Base-by-base conservation (phyloP, 1,140 invertebrate species). In the Brachionus koreanus region DNA sequence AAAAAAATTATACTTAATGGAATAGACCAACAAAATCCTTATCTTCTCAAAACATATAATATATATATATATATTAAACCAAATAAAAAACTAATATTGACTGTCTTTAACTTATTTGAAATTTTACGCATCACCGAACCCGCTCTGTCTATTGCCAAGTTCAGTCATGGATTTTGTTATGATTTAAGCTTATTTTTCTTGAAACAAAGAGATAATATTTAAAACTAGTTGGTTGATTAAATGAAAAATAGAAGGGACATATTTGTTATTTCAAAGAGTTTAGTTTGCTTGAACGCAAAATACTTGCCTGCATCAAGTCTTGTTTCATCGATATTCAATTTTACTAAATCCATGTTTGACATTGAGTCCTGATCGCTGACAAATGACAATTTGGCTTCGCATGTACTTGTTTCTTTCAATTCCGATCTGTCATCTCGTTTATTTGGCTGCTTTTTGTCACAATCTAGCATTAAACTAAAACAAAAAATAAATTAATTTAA, bases 61-160 rank as follows among this genome's bases (percentile, higher is more conserved):
- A 12, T 46, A 46, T 46, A n/a, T n/a, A n/a, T n/a, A 33, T 65
- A 57, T 10, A 69, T 19, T 39, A 42, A 69, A 23, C 9, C n/a
- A 69, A 69, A 69, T 19, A 39, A 39, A 69, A 69, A 69, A 69
- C 65, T 69, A 69, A 69, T 69, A 69, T 69, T 69, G 35, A 65
- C 63, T 65, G 63, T 65, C 63, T 65, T 69, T 69, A 69, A 69
- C 65, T 69, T 69, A 12, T 37, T 39, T 10, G 37, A 69, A 69
- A 69, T 37, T 69, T 42, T 69, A 69, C 35, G 65, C 65, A 39
- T 33, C 35, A 69, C 33, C 39, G 33, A 69, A 42, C 65, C 12
- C 29, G 16, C 33, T 69, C 65, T 69, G 65, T 69, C 65, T 69
- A 69, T 69, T 39, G 16, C 33, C 25, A 69, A 37, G 37, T 16